Evolutionary conservation across 1,140 invertebrate species (phyloP), one percentile per base, ranked within the genome.

Genomic region (Caerostris darwini): DNA sequence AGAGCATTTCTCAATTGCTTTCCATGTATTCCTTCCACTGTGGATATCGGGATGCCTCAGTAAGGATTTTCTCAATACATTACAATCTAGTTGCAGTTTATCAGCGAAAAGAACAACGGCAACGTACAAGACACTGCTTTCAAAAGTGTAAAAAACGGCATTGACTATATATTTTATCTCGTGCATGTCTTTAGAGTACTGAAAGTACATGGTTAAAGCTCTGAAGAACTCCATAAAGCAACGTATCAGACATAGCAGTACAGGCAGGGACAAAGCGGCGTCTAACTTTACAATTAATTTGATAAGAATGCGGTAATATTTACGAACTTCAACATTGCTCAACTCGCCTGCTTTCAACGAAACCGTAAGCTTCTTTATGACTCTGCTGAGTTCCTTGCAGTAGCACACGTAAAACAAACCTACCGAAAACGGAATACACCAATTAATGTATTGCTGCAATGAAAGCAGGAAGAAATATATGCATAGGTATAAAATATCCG

Each of bases 211-310:
- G 3, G 92, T 93, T 7, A 93, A 17, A 7, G 92, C 82, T 53
- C 92, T 67, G 83, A 93, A 93, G 56, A 93, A 93, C n/a, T 93
- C 92, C 61, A 87, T 86, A n/a, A 87, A 93, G 12, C 92, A 93
- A 2, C 92, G 82, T 4, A 64, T 87, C 17, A 93, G 83, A n/a
- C 92, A 87, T 3, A 93, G 10, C 14, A 93, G 59, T 50, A 93
- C 53, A 6, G 83, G 6, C 6, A 93, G 58, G 0, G 92, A 93
- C 14, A 87, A 4, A 7, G 67, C 64, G 8, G 14, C 34, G 10
- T 93, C 92, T 6, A 93, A 7, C 19, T 87, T 86, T 6, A 87
- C 64, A 12, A 93, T 58, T 4, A 93, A n/a, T 87, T 71, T 67
- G 7, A 93, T 61, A 14, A 93, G 53, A 14, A 71, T 14, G 12